Evolutionary conservation across 2,888 invertebrate genomes (phyloP), one percentile per base, ranked within the genome.

Genomic region (Palloptera scutellata): DNA sequence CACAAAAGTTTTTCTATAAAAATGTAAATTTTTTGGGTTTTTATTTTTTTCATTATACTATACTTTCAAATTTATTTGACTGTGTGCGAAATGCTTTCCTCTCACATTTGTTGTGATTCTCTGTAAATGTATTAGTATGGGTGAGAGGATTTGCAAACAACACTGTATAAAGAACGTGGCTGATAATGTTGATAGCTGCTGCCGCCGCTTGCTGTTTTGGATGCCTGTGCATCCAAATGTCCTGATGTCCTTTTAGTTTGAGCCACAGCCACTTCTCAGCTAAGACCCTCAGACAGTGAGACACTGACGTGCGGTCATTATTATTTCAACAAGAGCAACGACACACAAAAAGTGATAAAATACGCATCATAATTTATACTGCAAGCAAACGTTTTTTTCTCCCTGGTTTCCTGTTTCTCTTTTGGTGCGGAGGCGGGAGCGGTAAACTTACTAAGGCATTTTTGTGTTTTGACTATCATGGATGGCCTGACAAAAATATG

Each of bases 1-100:
- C 43, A 57, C 57, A 51, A 76, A 76, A 76, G 71, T 77, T 77
- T 77, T 76, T 75, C 77, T 69, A 77, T 77, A 76, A 77, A 77
- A 76, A 77, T 77, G 77, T 74, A 74, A 77, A 77, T 77, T 74
- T 72, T 73, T 66, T 70, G 15, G 64, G 54, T 64, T 55, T 42
- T 10, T 59, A 55, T 52, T 54, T 51, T 72, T 58, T 57, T 55
- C 64, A 60, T 59, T 60, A 41, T 61, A 53, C n/a, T 64, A 30
- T 30, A 30, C 30, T 62, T 48, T 43, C 45, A 55, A 63, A 55
- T 54, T 63, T 55, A n/a, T n/a, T 20, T 20, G 30, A n/a, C 40
- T 17, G 51, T 51, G 19, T 42, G 20, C 19, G 20, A 52, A 42
- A 41, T 17, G 51, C 30, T 1, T 42, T 40, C 3, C 48, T 58